These are phyloP conservation scores for Misgurnus anguillicaudatus DNA, from an alignment of 2,113 vertebrate genomes.

Conservation along the genomic window DNA sequence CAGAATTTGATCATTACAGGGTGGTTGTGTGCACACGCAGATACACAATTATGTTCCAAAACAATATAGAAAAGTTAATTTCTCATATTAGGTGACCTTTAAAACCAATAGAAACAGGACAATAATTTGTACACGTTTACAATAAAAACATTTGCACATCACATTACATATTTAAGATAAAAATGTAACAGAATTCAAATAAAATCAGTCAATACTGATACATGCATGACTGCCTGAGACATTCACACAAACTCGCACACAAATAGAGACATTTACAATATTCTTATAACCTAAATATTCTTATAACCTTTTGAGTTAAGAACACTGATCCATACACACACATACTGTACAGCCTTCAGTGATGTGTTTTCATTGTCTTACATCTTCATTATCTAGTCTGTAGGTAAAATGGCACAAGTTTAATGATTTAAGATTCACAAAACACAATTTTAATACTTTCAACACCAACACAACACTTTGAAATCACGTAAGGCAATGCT, in stretches of 20 bases:
- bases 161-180: not conserved
- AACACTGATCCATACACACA: not conserved
- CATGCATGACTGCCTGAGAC: not conserved
- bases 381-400: slow-evolving; percentile 47
- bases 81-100: no score
- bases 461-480: not conserved
- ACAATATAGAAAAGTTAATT: no score
- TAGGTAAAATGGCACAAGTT: not conserved
- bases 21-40: no score
- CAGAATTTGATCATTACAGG: no score
- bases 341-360: not conserved
- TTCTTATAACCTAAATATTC: not conserved
- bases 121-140: not conserved
- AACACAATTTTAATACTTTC: no score
- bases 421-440: not conserved
- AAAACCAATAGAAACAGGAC: not conserved
- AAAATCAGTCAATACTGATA: not conserved
- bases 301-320: not conserved
- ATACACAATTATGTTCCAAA: no score
- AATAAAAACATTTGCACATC: not conserved
- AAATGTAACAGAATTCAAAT: not conserved
- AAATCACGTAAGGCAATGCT: not conserved
- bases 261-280: not conserved
- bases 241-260: not conserved
- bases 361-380: not conserved